Conservation (phyloP, 2,113 vertebrate species). For the Mormoops blainvillei region DNA sequence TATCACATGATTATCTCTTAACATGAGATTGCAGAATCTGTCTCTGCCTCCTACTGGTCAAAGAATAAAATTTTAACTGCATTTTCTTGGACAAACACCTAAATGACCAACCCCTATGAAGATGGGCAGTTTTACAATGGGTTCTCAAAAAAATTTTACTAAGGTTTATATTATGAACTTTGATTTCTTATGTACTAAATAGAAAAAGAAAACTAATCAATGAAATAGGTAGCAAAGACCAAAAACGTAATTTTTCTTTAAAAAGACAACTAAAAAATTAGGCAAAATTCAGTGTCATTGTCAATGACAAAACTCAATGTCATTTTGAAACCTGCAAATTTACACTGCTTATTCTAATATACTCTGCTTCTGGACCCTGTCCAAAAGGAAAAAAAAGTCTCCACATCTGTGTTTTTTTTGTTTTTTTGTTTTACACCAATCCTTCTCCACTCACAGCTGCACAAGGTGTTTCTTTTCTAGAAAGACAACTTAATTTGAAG, state of each 20-base stretch:
- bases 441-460: background rate
- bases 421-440: background rate
- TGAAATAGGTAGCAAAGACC: background rate
- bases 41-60: background rate
- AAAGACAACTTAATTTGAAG: background rate
- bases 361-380: background rate
- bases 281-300: background rate
- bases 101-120: background rate
- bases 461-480: background rate
- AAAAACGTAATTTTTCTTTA: background rate
- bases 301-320: too few relatives aligned
- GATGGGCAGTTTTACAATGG: background rate
- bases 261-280: constrained; percentile 28
- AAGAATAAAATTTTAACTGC: constrained; percentile 11
- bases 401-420: too few relatives aligned
- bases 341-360: background rate
- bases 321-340: constrained; percentile 11
- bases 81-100: constrained; percentile 15
- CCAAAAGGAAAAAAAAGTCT: background rate
- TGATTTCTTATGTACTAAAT: background rate
- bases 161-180: background rate
- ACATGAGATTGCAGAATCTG: background rate
- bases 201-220: constrained; percentile 9
- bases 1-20: background rate
- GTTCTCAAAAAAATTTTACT: background rate